Evolutionary conservation across 2,888 invertebrate genomes (phyloP), one percentile per base, ranked within the genome.

Genomic region (Exocentrus adspersus): DNA sequence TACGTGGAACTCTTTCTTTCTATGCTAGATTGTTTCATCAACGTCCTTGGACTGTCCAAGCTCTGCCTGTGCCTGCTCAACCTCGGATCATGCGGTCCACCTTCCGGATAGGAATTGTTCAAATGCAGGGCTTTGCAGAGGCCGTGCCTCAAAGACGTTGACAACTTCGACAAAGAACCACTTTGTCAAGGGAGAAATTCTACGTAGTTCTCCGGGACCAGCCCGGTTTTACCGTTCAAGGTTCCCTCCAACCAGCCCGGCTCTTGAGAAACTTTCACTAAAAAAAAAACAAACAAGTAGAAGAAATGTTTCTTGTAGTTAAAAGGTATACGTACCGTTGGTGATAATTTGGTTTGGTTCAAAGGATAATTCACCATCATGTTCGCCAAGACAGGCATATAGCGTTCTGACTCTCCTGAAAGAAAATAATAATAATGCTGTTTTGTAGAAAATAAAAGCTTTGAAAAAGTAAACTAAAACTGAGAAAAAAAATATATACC

Each of bases 241-340:
- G 93, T 92, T 70, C 98, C 98, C 82, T 97, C 95, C 78, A 98
- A 86, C 98, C 98, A 98, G 74, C 98, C 98, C 16, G 97, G 97
- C 85, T 98, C 98, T 79, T 93, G 90, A 19, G 97, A 97, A 72
- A 90, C 88, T 77, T 92, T 90, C 64, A 95, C 95, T 95, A n/a
- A n/a, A n/a, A n/a, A n/a, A n/a, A n/a, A n/a, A n/a, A n/a, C n/a
- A n/a, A n/a, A n/a, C n/a, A n/a, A n/a, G n/a, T n/a, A n/a, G n/a
- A n/a, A n/a, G n/a, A n/a, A n/a, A n/a, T n/a, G n/a, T n/a, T n/a
- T n/a, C n/a, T n/a, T n/a, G n/a, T n/a, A n/a, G n/a, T n/a, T n/a
- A n/a, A n/a, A n/a, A n/a, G n/a, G n/a, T n/a, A 24, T 56, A 79
- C 85, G 86, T 85, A 96, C 98, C 97, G 87, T 97, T 94, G 68